Conservation (phyloP, 2,113 vertebrate species). For the Mungos mungo region DNA sequence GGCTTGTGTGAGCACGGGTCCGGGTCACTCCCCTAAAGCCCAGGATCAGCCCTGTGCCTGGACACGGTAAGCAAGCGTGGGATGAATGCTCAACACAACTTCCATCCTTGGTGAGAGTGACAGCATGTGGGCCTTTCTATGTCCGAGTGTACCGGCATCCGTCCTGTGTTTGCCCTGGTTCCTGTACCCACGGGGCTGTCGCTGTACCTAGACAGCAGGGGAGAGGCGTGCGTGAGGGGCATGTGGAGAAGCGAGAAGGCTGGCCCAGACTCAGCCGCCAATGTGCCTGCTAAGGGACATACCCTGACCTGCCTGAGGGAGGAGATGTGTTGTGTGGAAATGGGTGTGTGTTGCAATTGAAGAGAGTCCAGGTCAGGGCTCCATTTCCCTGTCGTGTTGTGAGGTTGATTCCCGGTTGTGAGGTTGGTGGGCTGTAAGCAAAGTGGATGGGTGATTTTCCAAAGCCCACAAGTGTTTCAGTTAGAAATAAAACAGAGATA, state of each 20-base stretch:
- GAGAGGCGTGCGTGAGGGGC: neutral
- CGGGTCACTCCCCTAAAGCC: too few relatives aligned
- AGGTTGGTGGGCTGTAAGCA: neutral
- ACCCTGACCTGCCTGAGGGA: too few relatives aligned
- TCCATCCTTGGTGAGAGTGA: neutral
- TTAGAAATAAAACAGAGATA: neutral
- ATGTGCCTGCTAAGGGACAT: fast-evolving
- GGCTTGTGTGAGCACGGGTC: neutral
- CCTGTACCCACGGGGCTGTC: neutral
- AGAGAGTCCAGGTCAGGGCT: neutral
- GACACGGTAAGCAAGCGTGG: neutral
- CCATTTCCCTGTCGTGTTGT: neutral
- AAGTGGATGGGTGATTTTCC: neutral
- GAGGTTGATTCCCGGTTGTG: neutral
- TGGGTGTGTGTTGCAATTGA: neutral
- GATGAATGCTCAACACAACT: neutral
- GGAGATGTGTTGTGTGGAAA: neutral
- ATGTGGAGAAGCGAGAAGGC: neutral
- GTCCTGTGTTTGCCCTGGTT: neutral
- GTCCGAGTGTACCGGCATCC: fast-evolving
- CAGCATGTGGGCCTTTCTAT: fast-evolving
- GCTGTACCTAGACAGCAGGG: neutral
- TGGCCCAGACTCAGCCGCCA: neutral
- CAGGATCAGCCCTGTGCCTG: neutral
- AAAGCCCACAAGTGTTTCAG: neutral